phyloP scores from a whole-genome alignment of 2,113 vertebrate genomes.

The Pterocles orientalis region DNA sequence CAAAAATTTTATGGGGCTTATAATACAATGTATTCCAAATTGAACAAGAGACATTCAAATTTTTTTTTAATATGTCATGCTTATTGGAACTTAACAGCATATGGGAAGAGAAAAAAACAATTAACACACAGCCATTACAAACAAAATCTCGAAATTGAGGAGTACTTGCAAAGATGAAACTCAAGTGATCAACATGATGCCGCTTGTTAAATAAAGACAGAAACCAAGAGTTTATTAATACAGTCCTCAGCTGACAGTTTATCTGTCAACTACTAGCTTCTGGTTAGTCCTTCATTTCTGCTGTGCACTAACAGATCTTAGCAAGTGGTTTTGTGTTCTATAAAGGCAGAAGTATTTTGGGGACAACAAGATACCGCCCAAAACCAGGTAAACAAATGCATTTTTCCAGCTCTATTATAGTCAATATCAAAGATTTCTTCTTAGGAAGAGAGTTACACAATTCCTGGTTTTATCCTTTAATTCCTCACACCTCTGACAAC shows the following conservation, averaged over 20 bases:
- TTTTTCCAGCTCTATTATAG: background rate
- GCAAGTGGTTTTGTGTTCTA: background rate
- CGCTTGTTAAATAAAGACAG: background rate
- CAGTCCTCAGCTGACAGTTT: background rate
- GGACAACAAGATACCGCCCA: background rate
- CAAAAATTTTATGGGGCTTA: slow-evolving; percentile 44
- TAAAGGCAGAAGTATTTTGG: background rate
- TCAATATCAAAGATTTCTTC: background rate
- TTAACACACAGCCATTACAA: background rate
- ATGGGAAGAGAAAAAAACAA: background rate
- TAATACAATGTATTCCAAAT: slow-evolving; percentile 30
- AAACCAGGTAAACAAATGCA: background rate
- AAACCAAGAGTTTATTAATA: background rate
- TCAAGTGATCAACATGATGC: background rate
- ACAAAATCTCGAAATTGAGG: background rate
- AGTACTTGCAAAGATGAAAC: background rate
- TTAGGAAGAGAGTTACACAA: background rate
- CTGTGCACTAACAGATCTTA: background rate
- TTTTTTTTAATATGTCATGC: background rate
- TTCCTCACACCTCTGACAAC: background rate
- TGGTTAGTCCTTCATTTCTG: background rate
- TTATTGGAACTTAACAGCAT: background rate
- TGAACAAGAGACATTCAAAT: background rate
- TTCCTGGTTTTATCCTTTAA: background rate
- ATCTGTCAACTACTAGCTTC: background rate